These are phyloP conservation scores for Rhineura floridana DNA, from an alignment of 2,113 vertebrate species.

Conservation along the genomic window DNA sequence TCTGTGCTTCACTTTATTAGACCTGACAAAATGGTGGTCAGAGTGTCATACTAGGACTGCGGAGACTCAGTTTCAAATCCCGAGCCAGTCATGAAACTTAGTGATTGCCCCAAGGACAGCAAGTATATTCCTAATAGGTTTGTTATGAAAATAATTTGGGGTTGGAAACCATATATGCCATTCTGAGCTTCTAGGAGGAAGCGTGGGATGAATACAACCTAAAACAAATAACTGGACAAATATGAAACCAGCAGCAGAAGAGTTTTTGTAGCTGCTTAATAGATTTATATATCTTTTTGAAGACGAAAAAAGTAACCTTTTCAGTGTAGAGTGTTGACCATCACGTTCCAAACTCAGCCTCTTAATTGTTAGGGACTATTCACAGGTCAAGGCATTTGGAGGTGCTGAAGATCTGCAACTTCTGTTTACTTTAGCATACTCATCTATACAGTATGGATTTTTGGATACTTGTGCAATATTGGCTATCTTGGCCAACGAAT, in stretches of 20 bases:
- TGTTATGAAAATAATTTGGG: neutral
- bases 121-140: neutral
- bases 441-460: too few species aligned
- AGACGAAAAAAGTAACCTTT: neutral
- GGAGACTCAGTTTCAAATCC: neutral
- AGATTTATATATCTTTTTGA: neutral
- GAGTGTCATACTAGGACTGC: too few species aligned
- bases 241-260: neutral
- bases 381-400: neutral
- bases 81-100: neutral
- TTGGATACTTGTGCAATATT: neutral
- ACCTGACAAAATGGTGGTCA: too few species aligned
- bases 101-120: neutral
- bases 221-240: neutral
- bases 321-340: neutral
- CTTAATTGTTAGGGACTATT: neutral
- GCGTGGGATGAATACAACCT: neutral
- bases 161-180: neutral
- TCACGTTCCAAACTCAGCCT: neutral
- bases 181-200: neutral
- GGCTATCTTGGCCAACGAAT: neutral
- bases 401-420: neutral
- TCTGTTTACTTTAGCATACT: neutral
- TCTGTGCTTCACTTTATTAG: neutral
- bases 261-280: neutral